These are phyloP conservation scores for Drosophila erecta DNA, from an alignment of 1,140 invertebrate genomes.

Conservation along the genomic window DNA sequence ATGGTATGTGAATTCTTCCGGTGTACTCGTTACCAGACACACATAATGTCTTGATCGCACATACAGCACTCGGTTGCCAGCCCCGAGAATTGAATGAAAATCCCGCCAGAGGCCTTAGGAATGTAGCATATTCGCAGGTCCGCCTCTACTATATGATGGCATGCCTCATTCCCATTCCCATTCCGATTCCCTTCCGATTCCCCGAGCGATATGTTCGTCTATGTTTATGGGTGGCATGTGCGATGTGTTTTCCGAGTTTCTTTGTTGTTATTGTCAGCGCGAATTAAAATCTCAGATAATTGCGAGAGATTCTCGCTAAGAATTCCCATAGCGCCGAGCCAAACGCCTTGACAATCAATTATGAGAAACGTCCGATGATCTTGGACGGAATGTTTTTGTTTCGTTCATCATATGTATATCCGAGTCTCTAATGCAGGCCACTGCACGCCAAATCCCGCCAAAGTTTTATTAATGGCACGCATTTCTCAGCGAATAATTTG, in stretches of 20 bases:
- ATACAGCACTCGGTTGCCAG: constrained; percentile 39
- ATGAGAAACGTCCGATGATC: constrained; percentile 49
- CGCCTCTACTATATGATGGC: constrained; percentile 29
- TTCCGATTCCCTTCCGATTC: not conserved
- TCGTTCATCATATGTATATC: not conserved
- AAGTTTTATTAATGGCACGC: constrained; percentile 77
- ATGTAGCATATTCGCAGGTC: constrained; percentile 74
- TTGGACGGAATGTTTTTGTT: constrained; percentile 32
- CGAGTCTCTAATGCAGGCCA: constrained; percentile 29
- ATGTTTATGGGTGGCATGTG: constrained; percentile 35
- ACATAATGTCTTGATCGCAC: constrained; percentile 42
- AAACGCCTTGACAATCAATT: constrained; percentile 77
- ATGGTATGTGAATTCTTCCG: constrained; percentile 21
- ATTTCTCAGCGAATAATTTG: constrained; percentile 18
- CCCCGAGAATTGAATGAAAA: constrained; percentile 73
- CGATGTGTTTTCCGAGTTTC: constrained; percentile 26
- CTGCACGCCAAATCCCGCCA: constrained; percentile 46
- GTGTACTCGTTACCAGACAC: constrained; percentile 29
- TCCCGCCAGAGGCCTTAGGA: constrained; percentile 60
- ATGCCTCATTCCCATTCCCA: constrained; percentile 1
- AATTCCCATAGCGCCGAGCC: constrained; percentile 51
- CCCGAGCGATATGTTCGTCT: not conserved
- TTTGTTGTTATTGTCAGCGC: constrained; percentile 69
- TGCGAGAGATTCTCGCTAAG: constrained; percentile 59
- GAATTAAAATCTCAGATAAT: constrained; percentile 64